phyloP scores from a whole-genome alignment of 2,113 vertebrate species.

The Ammospiza caudacuta region DNA sequence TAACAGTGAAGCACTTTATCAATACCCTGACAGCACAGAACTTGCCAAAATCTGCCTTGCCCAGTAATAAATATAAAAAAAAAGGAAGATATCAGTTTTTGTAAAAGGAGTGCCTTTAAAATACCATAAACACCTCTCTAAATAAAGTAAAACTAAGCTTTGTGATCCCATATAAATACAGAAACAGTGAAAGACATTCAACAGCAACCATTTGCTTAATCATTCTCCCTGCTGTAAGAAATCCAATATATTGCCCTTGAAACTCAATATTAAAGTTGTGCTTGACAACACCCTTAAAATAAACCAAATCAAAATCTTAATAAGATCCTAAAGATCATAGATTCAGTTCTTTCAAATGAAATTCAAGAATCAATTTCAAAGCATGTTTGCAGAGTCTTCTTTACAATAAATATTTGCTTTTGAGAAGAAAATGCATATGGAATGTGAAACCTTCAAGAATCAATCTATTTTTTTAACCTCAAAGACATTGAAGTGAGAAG shows the following conservation, averaged over 20 bases:
- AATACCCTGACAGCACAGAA: background rate
- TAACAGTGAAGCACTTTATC: background rate
- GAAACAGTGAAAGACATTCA: background rate
- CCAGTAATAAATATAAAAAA: background rate
- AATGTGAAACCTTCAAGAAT: background rate
- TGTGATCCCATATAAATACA: background rate
- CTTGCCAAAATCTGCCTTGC: background rate
- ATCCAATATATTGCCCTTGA: background rate
- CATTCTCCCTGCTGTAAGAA: background rate
- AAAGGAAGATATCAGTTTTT: background rate
- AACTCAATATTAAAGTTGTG: background rate
- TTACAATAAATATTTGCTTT: background rate
- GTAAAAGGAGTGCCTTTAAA: background rate
- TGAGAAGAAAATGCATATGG: background rate
- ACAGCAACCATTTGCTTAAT: background rate
- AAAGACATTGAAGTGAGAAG: background rate
- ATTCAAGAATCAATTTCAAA: background rate
- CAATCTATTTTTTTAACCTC: background rate
- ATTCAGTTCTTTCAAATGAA: background rate
- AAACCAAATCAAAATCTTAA: background rate
- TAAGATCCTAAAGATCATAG: background rate
- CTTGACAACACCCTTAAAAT: background rate
- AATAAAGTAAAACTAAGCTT: background rate
- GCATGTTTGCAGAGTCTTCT: background rate
- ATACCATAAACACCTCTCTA: background rate